Evolutionary conservation across 1,140 invertebrate genomes (phyloP).

Genomic region (Apis cerana): DNA sequence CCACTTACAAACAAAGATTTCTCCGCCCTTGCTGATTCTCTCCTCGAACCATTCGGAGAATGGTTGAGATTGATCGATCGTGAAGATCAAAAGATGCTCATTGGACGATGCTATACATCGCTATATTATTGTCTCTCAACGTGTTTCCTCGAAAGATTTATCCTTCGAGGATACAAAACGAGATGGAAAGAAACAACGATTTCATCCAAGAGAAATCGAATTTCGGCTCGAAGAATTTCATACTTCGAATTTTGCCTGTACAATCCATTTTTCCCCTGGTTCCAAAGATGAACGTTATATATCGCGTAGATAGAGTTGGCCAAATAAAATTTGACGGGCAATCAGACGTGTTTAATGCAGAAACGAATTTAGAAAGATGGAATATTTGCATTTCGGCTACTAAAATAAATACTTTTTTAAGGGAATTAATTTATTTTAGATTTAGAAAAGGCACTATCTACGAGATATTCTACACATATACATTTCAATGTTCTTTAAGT

Average conservation of each 20-base stretch:
- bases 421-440: too few relatives aligned
- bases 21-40: not conserved
- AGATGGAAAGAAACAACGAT: not conserved
- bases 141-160: slow-evolving; percentile 2
- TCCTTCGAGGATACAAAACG: not conserved
- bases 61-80: slow-evolving; percentile 8
- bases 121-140: not conserved
- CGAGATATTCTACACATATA: too few relatives aligned
- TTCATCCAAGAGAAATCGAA: slow-evolving; percentile 15
- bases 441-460: too few relatives aligned
- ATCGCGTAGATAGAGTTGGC: not conserved
- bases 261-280: not conserved
- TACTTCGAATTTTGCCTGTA: not conserved
- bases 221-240: slow-evolving; percentile 16
- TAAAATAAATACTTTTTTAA: too few relatives aligned
- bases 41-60: not conserved
- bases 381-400: too few relatives aligned
- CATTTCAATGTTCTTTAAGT: too few relatives aligned
- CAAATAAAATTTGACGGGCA: slow-evolving; percentile 12
- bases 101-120: too few relatives aligned
- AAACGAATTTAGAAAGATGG: not conserved
- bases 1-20: slow-evolving; percentile 32
- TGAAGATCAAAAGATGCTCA: slow-evolving; percentile 36
- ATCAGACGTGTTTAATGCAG: not conserved
- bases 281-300: not conserved